phyloP scores from a whole-genome alignment of 2,113 vertebrate species.

The Podilymbus podiceps region DNA sequence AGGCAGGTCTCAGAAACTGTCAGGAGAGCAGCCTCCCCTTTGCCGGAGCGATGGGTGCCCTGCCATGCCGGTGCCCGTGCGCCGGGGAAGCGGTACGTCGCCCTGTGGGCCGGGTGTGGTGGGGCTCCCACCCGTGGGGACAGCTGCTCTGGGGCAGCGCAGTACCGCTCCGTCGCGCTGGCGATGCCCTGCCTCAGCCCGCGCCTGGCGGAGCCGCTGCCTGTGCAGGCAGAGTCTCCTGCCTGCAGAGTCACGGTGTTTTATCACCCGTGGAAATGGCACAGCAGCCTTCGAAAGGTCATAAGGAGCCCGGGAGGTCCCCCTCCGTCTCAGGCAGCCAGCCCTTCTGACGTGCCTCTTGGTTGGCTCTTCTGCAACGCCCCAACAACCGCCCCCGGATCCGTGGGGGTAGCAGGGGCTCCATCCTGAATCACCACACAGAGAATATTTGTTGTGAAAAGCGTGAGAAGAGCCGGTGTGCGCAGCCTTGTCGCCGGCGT shows the following conservation, averaged over 20 bases:
- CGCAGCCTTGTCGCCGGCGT: accelerated
- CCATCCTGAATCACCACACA: not conserved
- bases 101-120: not conserved
- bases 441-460: not conserved
- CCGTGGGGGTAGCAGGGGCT: not conserved
- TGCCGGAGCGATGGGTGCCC: not conserved
- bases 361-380: not conserved
- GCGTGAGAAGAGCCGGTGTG: not conserved
- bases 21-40: not conserved
- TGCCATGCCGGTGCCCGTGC: not conserved
- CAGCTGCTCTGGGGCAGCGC: not conserved
- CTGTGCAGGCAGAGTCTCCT: not conserved
- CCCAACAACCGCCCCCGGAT: not conserved
- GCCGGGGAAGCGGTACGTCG: no score
- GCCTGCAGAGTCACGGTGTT: accelerated
- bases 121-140: not conserved
- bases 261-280: not conserved
- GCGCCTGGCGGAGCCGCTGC: not conserved
- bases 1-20: not conserved
- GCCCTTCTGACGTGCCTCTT: not conserved
- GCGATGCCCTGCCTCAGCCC: not conserved
- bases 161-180: accelerated
- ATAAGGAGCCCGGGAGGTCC: not conserved
- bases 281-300: not conserved
- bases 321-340: not conserved